These are phyloP conservation scores for Syngnathus floridae DNA, from an alignment of 2,113 vertebrate species.

Conservation along the genomic window DNA sequence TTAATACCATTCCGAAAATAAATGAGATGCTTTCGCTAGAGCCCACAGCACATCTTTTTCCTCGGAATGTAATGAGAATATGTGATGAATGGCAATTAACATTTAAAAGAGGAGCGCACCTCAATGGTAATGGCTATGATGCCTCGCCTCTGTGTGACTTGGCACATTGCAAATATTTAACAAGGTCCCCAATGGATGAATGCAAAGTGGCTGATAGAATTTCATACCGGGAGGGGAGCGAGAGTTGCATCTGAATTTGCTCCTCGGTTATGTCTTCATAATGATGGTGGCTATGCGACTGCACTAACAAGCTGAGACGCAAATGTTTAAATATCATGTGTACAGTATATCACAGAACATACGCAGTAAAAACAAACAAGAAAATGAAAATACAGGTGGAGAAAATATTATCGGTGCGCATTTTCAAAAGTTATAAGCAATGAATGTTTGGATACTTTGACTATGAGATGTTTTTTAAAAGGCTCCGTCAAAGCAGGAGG, in stretches of 20 bases:
- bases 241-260: conserved; percentile 12
- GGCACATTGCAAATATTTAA: conserved; percentile 62
- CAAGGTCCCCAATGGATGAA: conserved; percentile 41
- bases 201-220: conserved; percentile 22
- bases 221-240: conserved; percentile 7
- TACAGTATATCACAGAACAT: neutral
- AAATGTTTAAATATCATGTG: neutral
- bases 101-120: conserved; percentile 57
- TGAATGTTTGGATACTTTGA: conserved; percentile 18
- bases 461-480: conserved; percentile 3
- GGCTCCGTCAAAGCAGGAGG: conserved; percentile 17
- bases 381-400: neutral
- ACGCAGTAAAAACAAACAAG: neutral
- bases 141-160: conserved; percentile 33
- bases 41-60: conserved; percentile 50
- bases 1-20: conserved; percentile 41
- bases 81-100: conserved; percentile 61
- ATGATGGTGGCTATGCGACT: neutral
- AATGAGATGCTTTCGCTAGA: conserved; percentile 32
- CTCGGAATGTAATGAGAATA: conserved; percentile 55
- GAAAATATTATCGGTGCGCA: conserved; percentile 11
- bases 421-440: conserved; percentile 15
- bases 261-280: conserved; percentile 2
- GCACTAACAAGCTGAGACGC: neutral
- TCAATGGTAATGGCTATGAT: conserved; percentile 51